Base-by-base conservation (phyloP, 2,888 invertebrate genomes). In the Heliconius charithonia region DNA sequence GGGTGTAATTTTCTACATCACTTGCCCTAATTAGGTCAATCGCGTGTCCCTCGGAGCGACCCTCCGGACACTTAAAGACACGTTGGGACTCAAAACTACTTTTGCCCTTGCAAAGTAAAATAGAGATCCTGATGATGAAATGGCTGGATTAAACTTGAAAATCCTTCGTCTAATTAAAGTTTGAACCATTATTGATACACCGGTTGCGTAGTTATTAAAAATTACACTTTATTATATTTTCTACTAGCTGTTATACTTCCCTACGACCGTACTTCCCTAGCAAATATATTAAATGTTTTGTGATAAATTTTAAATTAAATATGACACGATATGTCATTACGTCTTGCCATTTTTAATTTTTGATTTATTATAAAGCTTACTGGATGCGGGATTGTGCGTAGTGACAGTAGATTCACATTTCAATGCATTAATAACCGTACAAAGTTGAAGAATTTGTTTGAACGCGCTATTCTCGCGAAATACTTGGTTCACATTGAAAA, bases 21-120 rank as follows among this genome's bases (percentile, higher is more conserved):
- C 91, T 92, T 89, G 90, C 84, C 88, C 89, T 92, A 92, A 93
- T 93, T 92, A 92, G 92, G 90, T 89, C 90, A 90, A 90, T 87
- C 86, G 88, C 82, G 83, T 87, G 84, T 86, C 86, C 90, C 89
- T 86, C 73, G 72, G 74, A 65, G 51, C 80, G 84, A 81, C 82
- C 83, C 81, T 83, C 74, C 77, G 80, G 81, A 79, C 82, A 82
- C 80, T 83, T 81, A 82, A 79, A 79, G 82, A 82, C 82, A 82
- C 80, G 81, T 81, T 80, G 82, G 82, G 81, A 79, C 77, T 78
- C 71, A 65, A 73, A 82, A 83, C 82, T 82, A 80, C 80, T 82
- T 76, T 78, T 76, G 63, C 80, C 81, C 76, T 78, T 67, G 56
- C 75, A 77, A 82, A 80, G 81, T 82, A 80, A 80, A 82, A 82